Base-by-base conservation (phyloP, 1,140 invertebrate genomes). In the Pachyrhynchus sulphureomaculatus region DNA sequence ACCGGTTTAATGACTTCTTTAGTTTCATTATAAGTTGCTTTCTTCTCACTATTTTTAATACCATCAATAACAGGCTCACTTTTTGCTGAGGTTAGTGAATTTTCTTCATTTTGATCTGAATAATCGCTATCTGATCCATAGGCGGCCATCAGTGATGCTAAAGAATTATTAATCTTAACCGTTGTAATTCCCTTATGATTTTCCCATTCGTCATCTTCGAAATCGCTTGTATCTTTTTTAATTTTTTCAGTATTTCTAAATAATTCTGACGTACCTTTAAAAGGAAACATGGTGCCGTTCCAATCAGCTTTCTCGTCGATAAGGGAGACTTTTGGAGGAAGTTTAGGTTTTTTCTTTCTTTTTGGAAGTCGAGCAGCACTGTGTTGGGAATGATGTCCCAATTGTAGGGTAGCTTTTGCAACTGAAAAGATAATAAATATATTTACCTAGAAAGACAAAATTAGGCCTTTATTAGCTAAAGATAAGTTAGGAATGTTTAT, bases 41-140 rank as follows among this genome's bases (percentile, higher is more conserved):
- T 24, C 4, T 13, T 9, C n/a, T 37, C 17, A 15, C n/a, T 18
- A n/a, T 24, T 47, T n/a, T n/a, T n/a, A n/a, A n/a, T n/a, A n/a
- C n/a, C n/a, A n/a, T n/a, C n/a, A 47, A 10, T 26, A 6, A 1
- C 21, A 26, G 10, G n/a, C 8, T 2, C 13, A 24, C 13, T 55
- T 65, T 44, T 29, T 48, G 39, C 12, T 13, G 44, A 26, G 41
- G 44, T 67, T 52, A 53, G 13, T 41, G n/a, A 20, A 10, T 5
- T 17, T 10, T 24, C 26, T 9, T 21, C 36, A 1, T 39, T 34
- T 4, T 67, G 41, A 48, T 65, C 18, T n/a, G n/a, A n/a, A n/a
- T n/a, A n/a, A 37, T 74, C 71, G 49, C 81, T 79, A 72, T 79
- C 79, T 29, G 79, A 80, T 36, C 74, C 76, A 76, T 84, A 84